A percentile compares a stretch with the other conserved stretches of the same genome.
Evolutionary conservation across 1,140 invertebrate species (phyloP).

Genomic region (Pectinophora gossypiella): DNA sequence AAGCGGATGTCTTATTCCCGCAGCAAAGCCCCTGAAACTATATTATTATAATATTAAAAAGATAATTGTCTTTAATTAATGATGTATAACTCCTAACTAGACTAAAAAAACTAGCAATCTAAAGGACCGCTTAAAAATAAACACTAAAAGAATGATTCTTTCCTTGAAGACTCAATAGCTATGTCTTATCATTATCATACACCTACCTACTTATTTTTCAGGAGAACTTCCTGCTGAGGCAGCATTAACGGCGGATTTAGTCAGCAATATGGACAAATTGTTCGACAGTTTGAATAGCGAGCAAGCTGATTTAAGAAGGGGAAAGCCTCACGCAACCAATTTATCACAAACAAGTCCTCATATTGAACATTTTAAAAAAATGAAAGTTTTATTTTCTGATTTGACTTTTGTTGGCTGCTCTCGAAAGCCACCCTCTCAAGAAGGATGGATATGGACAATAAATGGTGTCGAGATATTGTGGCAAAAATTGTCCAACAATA

Average conservation of each 20-base stretch:
- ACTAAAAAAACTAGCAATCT: too few relatives aligned
- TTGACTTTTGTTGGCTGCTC: slow-evolving; percentile 12
- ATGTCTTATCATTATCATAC: too few relatives aligned
- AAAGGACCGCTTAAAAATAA: too few relatives aligned
- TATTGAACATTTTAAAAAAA: slow-evolving; percentile 16
- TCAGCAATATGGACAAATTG: slow-evolving; percentile 10
- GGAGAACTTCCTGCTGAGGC: slow-evolving; percentile 4
- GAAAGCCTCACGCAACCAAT: slow-evolving; percentile 9
- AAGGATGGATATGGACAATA: slow-evolving; percentile 20
- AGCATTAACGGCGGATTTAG: slow-evolving; percentile 2
- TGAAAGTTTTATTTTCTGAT: slow-evolving; percentile 17
- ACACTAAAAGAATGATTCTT: too few relatives aligned
- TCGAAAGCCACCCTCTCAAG: slow-evolving; percentile 13
- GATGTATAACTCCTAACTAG: too few relatives aligned
- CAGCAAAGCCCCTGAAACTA: too few relatives aligned
- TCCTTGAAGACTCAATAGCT: too few relatives aligned
- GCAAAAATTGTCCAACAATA: slow-evolving; percentile 8
- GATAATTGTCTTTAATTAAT: too few relatives aligned
- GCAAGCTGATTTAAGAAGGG: slow-evolving; percentile 5
- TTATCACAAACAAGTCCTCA: slow-evolving; percentile 10
- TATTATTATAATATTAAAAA: too few relatives aligned
- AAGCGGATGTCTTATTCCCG: too few relatives aligned
- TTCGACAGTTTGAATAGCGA: slow-evolving; percentile 9
- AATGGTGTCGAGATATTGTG: slow-evolving; percentile 18
- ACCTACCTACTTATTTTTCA: too few relatives aligned